Evolutionary conservation across 2,797 vertebrate species (phyloP), one percentile per base, ranked within the genome.

Genomic region (Gallinago stenura): DNA sequence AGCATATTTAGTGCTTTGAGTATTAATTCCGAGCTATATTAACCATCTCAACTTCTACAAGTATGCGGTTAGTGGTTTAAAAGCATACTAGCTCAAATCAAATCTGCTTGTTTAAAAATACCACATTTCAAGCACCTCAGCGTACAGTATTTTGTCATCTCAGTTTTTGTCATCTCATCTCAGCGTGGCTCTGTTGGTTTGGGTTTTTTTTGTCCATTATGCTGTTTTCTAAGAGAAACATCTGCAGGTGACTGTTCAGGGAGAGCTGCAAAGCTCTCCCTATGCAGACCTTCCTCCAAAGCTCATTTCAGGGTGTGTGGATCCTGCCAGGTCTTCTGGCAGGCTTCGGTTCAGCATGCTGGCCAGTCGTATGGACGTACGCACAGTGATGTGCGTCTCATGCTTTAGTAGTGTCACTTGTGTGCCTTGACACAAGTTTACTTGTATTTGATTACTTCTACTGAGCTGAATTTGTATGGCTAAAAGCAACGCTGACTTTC

Each of bases 361-460:
- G 45, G 15, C 24, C 70, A 62, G 2, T 11, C 7, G 30, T 4
- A 60, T 26, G 31, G 4, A 60, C 24, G 19, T 21, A n/a, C 1
- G 0, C 12, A 16, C 0, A 0, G 17, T 2, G 4, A 25, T 12
- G 21, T 9, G 6, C 4, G 15, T 25, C 31, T 68, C 26, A 5
- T 31, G 9, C 10, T 72, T 79, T 60, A 48, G 4, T 21, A 15
- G 7, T 5, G 10, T 57, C 72, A 6, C 30, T 39, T 37, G 12
- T 30, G 9, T 43, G 50, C 25, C 66, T 58, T 81, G 12, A 56
- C 25, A 30, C 5, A 16, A 21, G 17, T 11, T n/a, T 46, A 8
- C 51, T 41, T 10, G 2, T 48, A 31, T 68, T 61, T 30, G 4
- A 7, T 87, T 72, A 15, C 76, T 92, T 79, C n/a, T 66, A 3